Conservation (phyloP, 2,797 vertebrate species). For the Sebastes oblongus region DNA sequence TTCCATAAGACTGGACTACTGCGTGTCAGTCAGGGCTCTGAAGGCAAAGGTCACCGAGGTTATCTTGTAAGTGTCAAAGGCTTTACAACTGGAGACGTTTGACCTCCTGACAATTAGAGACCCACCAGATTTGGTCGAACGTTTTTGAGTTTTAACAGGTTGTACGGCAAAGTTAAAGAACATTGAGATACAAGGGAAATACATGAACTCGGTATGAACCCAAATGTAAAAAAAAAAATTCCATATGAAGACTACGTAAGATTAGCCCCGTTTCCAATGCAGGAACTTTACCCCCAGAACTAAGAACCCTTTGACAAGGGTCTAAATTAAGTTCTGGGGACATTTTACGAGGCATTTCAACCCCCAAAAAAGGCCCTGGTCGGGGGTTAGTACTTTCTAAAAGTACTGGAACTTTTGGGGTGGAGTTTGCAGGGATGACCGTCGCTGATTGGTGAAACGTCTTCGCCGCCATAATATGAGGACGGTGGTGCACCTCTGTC, state of each 20-base stretch:
- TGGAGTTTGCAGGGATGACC: too few species aligned
- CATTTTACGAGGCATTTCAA: too few species aligned
- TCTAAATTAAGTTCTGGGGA: too few species aligned
- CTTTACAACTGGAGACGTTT: background rate
- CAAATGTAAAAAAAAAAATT: background rate
- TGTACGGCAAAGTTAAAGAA: background rate
- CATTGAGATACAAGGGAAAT: background rate
- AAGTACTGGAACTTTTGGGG: too few species aligned
- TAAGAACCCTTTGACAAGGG: too few species aligned
- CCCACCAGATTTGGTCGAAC: background rate
- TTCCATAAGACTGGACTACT: background rate
- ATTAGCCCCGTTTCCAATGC: too few species aligned
- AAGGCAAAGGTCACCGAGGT: slow-evolving; percentile 5
- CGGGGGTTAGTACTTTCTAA: too few species aligned
- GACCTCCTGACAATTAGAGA: background rate
- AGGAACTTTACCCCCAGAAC: too few species aligned
- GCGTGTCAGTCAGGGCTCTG: background rate
- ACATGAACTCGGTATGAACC: background rate
- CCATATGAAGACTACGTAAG: background rate
- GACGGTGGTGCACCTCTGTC: background rate
- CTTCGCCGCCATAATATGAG: background rate
- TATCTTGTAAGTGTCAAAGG: background rate
- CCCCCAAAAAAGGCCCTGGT: too few species aligned
- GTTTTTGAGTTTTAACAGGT: background rate
- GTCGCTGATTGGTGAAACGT: too few species aligned